These are phyloP conservation scores for Drosophila yakuba DNA, from an alignment of 1,140 invertebrate species.

Conservation along the genomic window DNA sequence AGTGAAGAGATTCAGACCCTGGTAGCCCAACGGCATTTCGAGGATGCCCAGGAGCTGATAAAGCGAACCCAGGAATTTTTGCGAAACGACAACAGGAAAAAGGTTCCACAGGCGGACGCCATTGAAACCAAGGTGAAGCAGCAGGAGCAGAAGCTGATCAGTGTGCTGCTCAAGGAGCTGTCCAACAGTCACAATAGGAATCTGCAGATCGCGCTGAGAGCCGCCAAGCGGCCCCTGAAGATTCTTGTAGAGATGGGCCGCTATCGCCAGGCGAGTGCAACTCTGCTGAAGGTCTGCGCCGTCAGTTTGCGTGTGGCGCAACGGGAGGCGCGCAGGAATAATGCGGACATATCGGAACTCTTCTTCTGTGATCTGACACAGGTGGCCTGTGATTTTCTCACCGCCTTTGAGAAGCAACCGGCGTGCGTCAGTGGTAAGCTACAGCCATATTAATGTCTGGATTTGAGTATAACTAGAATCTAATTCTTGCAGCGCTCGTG, in stretches of 20 bases:
- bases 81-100: slow-evolving; percentile 56
- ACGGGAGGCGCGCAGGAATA: slow-evolving; percentile 79
- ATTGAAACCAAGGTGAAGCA: slow-evolving; percentile 88
- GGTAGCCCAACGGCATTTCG: slow-evolving; percentile 98
- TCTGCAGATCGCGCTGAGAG: slow-evolving; percentile 95
- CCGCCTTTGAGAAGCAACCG: slow-evolving; percentile 75
- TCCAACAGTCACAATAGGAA: slow-evolving; percentile 95
- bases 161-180: slow-evolving; percentile 94
- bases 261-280: slow-evolving; percentile 69
- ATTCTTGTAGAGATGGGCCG: slow-evolving; percentile 89
- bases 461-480: neutral
- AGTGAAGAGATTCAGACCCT: slow-evolving; percentile 98
- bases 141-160: slow-evolving; percentile 91
- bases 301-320: slow-evolving; percentile 76
- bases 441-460: neutral
- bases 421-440: slow-evolving; percentile 79
- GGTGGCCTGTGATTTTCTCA: slow-evolving; percentile 82
- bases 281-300: slow-evolving; percentile 73
- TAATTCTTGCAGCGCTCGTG: slow-evolving; percentile 89
- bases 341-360: slow-evolving; percentile 79
- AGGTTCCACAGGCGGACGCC: slow-evolving; percentile 31
- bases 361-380: slow-evolving; percentile 84
- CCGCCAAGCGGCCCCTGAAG: slow-evolving; percentile 93
- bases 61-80: slow-evolving; percentile 89
- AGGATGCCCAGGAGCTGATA: slow-evolving; percentile 95